Base-by-base conservation (phyloP, 2,113 vertebrate species). In the Cyanistes caeruleus region DNA sequence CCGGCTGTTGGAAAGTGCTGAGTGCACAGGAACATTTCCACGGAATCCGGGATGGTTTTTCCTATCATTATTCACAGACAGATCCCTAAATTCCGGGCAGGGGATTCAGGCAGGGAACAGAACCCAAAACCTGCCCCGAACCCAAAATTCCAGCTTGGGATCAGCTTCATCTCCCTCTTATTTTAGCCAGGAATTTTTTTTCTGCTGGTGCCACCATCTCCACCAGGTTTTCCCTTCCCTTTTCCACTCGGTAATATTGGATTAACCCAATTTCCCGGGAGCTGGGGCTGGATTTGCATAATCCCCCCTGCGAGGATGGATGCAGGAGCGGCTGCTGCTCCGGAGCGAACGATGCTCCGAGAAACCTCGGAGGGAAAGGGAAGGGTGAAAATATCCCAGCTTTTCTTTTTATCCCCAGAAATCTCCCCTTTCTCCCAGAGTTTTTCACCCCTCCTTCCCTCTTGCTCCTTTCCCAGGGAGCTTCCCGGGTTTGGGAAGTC, bases 201-300 rank as follows among this genome's bases (percentile, higher is more conserved):
- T 11, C 49, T 4, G 2, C 39, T 1, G 3, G 13, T 8, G 2
- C 63, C 19, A 7, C 76, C 7, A 0, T 77, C 84, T 87, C 89
- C 46, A 13, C 14, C 10, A 3, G 80, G 64, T 78, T 94, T 94
- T 91, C 37, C 92, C 75, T 93, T 93, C 91, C 90, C 43, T 78
- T 96, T 93, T 67, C 90, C 95, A 77, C 95, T 73, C 11, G 0
- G 90, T 98, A 98, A 98, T 98, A 97, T 98, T 98, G 98, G 98
- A 98, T 98, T 98, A 98, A 97, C 98, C 98, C 97, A 98, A 87
- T 98, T 98, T 97, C 94, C 76, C 13, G 13, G 15, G 77, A 97
- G 97, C 97, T 93, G 96, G 91, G 97, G 97, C 93, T 89, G 84
- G 77, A 97, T 98, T 98, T 98, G 98, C 97, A 97, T 98, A 98